Evolutionary conservation across 2,113 vertebrate species (phyloP).

Genomic region (Tachycineta bicolor): DNA sequence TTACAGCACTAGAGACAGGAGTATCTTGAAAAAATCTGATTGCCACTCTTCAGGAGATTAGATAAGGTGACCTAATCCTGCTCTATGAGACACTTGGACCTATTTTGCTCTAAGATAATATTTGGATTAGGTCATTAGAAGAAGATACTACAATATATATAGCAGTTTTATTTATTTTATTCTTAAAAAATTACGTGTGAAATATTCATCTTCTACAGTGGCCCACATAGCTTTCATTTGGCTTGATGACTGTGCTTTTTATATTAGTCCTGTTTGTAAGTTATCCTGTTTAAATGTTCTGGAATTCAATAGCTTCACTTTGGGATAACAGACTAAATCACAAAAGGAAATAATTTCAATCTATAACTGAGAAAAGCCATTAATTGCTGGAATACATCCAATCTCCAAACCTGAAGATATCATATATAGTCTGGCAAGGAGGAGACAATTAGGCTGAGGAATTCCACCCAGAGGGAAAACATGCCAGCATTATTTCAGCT

Average conservation of each 20-base stretch:
- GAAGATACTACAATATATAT: neutral
- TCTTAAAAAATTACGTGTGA: neutral
- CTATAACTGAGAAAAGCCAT: conserved; percentile 50
- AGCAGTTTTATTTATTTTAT: neutral
- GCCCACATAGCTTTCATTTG: neutral
- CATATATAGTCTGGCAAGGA: conserved; percentile 46
- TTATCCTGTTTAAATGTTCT: neutral
- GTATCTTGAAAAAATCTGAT: neutral
- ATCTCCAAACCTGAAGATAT: conserved; percentile 39
- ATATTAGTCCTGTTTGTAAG: neutral
- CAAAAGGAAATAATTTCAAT: conserved; percentile 57
- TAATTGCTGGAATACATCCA: conserved; percentile 62
- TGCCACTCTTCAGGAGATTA: neutral
- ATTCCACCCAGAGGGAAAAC: conserved; percentile 57
- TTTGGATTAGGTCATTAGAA: neutral
- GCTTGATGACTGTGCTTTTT: neutral
- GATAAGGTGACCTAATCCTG: neutral
- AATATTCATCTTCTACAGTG: neutral
- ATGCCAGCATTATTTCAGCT: conserved; percentile 43
- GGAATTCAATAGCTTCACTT: conserved; percentile 19
- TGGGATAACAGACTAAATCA: conserved; percentile 23
- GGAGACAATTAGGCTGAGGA: conserved; percentile 60
- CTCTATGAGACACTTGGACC: neutral
- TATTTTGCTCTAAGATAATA: neutral
- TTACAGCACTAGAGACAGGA: neutral